These are phyloP conservation scores for Clavelina lepadiformis DNA, from an alignment of 23 tunicate species.

Conservation along the genomic window DNA sequence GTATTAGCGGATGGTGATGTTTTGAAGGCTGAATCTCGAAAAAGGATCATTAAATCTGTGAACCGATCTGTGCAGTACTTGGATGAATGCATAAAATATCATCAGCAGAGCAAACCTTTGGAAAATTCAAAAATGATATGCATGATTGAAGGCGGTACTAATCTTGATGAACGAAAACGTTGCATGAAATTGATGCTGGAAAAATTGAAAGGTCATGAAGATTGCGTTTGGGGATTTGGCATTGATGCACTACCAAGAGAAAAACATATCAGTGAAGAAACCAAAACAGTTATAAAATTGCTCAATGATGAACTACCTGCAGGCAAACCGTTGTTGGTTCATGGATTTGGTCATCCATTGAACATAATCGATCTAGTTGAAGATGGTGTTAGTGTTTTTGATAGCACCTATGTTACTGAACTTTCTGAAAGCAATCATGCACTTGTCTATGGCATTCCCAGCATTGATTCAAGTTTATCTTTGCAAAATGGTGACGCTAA, in stretches of 20 bases:
- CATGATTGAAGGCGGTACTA: conserved; percentile 31
- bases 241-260: conserved; percentile 37
- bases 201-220: conserved; percentile 9
- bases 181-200: conserved; percentile 10
- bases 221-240: conserved; percentile 33
- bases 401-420: conserved; percentile 39
- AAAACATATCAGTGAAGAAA: neutral
- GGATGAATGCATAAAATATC: conserved; percentile 43
- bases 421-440: conserved; percentile 34
- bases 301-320: conserved; percentile 22
- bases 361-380: conserved; percentile 27
- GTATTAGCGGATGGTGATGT: conserved; percentile 68
- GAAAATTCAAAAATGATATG: conserved; percentile 28
- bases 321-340: conserved; percentile 42
- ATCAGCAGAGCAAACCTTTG: conserved; percentile 8
- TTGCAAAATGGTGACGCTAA: neutral
- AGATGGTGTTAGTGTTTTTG: conserved; percentile 65
- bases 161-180: conserved; percentile 31
- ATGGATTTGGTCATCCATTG: conserved; percentile 54
- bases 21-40: conserved; percentile 22
- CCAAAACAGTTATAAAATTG: conserved; percentile 16
- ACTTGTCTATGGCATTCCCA: conserved; percentile 34
- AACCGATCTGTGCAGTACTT: conserved; percentile 40
- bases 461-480: neutral
- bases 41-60: conserved; percentile 63